phyloP scores from a whole-genome alignment of 2,888 invertebrate species.

The Argyra leucocephala region DNA sequence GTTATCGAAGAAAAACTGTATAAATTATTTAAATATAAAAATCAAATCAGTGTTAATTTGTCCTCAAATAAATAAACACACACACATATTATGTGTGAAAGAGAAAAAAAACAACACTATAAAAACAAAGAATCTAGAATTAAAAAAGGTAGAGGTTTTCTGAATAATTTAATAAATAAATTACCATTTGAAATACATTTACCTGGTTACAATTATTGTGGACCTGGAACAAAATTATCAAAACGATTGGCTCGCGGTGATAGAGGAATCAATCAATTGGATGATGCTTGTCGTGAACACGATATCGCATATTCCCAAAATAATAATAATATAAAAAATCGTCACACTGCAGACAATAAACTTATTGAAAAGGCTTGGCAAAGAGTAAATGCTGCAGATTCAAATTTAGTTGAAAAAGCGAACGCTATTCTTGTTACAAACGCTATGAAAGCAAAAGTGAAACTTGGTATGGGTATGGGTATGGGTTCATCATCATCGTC shows the following conservation, averaged over 20 bases:
- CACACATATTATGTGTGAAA: no score
- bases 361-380: conserved; percentile 22
- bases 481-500: no score
- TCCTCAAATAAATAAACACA: not conserved
- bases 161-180: conserved; percentile 24
- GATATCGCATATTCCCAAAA: conserved; percentile 22
- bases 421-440: conserved; percentile 27
- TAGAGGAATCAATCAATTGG: conserved; percentile 27
- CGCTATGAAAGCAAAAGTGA: conserved; percentile 32
- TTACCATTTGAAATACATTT: conserved; percentile 26
- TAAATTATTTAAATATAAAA: conserved; percentile 25
- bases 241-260: conserved; percentile 27
- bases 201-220: conserved; percentile 30
- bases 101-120: no score
- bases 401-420: conserved; percentile 10
- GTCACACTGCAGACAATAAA: conserved; percentile 17
- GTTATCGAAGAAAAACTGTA: no score
- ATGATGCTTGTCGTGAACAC: conserved; percentile 25
- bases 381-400: conserved; percentile 16
- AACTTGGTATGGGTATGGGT: conserved; percentile 28
- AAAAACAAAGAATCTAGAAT: not conserved
- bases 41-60: not conserved
- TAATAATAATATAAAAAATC: conserved; percentile 12
- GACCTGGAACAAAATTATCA: conserved; percentile 28
- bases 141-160: conserved; percentile 15